Base-by-base conservation (phyloP, 2,113 vertebrate genomes). In the Bungarus multicinctus region DNA sequence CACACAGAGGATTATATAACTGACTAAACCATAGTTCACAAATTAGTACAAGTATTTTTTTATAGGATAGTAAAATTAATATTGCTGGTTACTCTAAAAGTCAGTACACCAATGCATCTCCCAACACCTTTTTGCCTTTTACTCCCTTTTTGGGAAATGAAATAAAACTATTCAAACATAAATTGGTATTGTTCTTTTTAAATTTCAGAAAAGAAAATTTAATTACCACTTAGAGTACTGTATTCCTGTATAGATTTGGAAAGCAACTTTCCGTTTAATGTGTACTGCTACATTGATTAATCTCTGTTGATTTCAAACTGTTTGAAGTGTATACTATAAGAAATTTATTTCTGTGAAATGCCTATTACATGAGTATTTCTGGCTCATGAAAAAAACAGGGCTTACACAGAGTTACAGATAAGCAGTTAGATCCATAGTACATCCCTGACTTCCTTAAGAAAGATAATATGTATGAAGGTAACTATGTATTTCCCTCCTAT, bases 31-130 rank as follows among this genome's bases (percentile, higher is more conserved):
- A 89, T 93, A 94, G 94, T 94, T 95, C 94, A 94, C 81, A 90
- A 89, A 93, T 95, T 94, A 94, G 94, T 95, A 95, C 89, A 91
- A 97, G 97, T 97, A 96, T 98, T 97, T 74, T 43, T 98, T 97
- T 97, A 95, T 96, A 97, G 97, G 96, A 97, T 97, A 97, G 97
- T 96, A 96, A 96, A 94, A 64, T 93, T 95, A 96, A 96, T 93
- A 95, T 97, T 97, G 95, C 96, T 96, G 89, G 96, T 88, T 69
- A 91, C 95, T 92, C 96, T 95, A 93, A 94, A 95, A 94, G 0
- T 91, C 91, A 95, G 90, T 96, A 94, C 95, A 95, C 53, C 52
- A 93, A 95, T 97, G 95, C 96, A 93, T 97, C 94, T 97, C 95
- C 92, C 96, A 93, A 52, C 96, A 96, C 96, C 96, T 97, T 94